Evolutionary conservation across 1,140 invertebrate species (phyloP).

Genomic region (Cyclina sinensis): DNA sequence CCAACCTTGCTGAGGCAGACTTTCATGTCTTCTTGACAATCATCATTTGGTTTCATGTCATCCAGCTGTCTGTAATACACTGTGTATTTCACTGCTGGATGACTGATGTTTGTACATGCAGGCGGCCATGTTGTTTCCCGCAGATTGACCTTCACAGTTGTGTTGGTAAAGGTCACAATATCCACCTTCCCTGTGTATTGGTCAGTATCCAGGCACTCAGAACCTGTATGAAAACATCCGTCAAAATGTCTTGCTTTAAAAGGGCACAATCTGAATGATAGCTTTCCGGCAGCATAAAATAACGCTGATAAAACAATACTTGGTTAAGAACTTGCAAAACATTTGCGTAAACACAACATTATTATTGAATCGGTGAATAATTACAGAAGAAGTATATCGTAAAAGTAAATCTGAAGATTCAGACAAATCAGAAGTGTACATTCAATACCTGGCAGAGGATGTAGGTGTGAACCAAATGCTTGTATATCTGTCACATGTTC

Average conservation of each 20-base stretch:
- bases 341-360: too few relatives aligned
- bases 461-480: constrained; percentile 91
- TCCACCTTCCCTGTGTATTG: constrained; percentile 85
- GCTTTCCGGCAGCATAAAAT: too few relatives aligned
- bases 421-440: neutral
- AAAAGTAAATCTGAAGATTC: too few relatives aligned
- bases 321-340: too few relatives aligned
- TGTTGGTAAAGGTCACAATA: constrained; percentile 88
- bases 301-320: too few relatives aligned
- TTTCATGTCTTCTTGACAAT: constrained; percentile 70
- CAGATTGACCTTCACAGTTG: constrained; percentile 90
- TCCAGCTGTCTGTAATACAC: constrained; percentile 89
- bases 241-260: too few relatives aligned
- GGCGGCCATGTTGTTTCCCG: constrained; percentile 88
- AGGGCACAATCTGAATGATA: too few relatives aligned
- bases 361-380: too few relatives aligned
- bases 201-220: constrained; percentile 90
- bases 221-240: constrained; percentile 83
- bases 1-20: constrained; percentile 74
- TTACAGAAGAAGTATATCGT: too few relatives aligned
- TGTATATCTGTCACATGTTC: constrained; percentile 88
- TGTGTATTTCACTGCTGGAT: constrained; percentile 90
- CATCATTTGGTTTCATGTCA: constrained; percentile 41
- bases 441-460: constrained; percentile 91
- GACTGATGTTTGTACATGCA: constrained; percentile 89